These are phyloP conservation scores for Hemicordylus capensis DNA, from an alignment of 2,113 vertebrate species.

Conservation along the genomic window DNA sequence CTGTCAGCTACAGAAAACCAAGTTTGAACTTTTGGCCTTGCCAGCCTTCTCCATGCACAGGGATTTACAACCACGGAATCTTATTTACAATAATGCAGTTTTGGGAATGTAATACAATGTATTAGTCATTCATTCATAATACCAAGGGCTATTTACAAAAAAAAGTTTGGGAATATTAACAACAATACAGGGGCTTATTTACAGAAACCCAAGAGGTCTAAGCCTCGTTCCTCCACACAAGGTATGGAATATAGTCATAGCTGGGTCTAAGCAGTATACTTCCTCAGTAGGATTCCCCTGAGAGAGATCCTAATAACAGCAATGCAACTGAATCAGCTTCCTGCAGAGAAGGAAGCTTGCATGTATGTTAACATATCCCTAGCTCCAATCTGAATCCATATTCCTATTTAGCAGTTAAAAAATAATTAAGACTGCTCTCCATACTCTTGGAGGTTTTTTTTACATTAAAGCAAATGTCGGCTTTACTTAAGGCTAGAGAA, in stretches of 20 bases:
- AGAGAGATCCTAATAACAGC: not conserved
- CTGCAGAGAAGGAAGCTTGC: not conserved
- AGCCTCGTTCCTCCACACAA: no score
- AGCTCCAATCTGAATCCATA: not conserved
- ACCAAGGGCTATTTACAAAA: no score
- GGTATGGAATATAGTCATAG: not conserved
- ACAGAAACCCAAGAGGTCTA: no score
- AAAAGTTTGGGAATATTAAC: no score
- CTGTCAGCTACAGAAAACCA: no score
- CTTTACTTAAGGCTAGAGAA: slow-evolving; percentile 38
- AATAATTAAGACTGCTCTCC: not conserved
- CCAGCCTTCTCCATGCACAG: no score
- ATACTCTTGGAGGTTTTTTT: not conserved
- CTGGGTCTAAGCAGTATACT: not conserved
- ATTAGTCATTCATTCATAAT: no score
- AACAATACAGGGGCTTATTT: no score
- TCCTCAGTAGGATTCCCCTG: not conserved
- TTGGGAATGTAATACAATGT: no score
- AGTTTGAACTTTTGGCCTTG: no score
- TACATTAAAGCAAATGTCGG: not conserved
- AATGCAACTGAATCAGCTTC: not conserved
- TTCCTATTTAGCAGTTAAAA: not conserved
- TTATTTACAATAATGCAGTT: no score
- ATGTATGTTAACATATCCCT: not conserved
- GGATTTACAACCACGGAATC: no score